Conservation (phyloP, 2,888 invertebrate species). For the Ophion costatus region DNA sequence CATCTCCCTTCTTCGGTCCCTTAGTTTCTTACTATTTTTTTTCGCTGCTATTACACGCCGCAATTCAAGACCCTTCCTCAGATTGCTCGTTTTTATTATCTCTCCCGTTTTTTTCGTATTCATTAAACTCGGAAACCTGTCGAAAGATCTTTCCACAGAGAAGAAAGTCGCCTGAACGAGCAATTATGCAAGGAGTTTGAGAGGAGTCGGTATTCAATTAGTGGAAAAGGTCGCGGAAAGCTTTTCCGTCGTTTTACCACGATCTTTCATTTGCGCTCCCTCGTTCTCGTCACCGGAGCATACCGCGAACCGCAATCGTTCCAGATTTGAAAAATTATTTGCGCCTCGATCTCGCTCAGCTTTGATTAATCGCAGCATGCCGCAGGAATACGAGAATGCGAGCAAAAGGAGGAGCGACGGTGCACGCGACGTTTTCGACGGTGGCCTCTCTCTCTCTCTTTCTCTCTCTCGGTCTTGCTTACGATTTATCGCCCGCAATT, state of each 20-base stretch:
- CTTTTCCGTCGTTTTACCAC: conserved; percentile 23
- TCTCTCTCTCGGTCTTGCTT: conserved; percentile 38
- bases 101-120: conserved; percentile 9
- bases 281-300: conserved; percentile 22
- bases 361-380: conserved; percentile 58
- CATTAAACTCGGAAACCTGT: background rate
- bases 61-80: no score
- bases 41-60: background rate
- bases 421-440: conserved; percentile 46
- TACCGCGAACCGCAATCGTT: conserved; percentile 26
- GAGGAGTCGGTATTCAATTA: conserved; percentile 40
- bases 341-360: conserved; percentile 31
- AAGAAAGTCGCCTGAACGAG: conserved; percentile 18
- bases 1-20: no score
- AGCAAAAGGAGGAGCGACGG: conserved; percentile 11
- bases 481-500: conserved; percentile 73
- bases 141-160: conserved; percentile 18
- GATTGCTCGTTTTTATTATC: background rate
- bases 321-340: conserved; percentile 59
- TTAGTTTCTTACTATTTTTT: conserved; percentile 9
- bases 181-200: conserved; percentile 30
- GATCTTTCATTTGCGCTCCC: conserved; percentile 18
- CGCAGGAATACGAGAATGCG: conserved; percentile 1
- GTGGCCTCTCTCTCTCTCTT: background rate
- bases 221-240: conserved; percentile 10